Conservation (phyloP, 2,113 vertebrate genomes). For the Chitala chitala region DNA sequence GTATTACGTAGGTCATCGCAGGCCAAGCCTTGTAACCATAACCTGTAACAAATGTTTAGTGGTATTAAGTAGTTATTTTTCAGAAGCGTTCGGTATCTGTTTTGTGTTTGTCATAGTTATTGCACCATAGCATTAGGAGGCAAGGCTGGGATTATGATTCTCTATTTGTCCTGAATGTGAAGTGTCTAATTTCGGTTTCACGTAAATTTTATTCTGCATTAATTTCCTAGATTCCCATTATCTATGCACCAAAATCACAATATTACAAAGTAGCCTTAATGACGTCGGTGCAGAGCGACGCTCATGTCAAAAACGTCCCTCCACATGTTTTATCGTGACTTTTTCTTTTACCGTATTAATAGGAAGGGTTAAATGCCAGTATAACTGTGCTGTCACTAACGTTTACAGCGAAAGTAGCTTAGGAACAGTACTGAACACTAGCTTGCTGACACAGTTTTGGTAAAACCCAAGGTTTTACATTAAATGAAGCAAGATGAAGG, state of each 20-base stretch:
- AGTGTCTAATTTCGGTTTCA: not conserved
- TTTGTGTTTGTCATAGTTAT: not conserved
- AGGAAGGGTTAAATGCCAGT: not conserved
- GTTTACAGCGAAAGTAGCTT: too few species aligned
- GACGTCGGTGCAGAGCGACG: not conserved
- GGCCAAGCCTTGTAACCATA: constrained; percentile 12
- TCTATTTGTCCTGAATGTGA: too few species aligned
- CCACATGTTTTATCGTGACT: too few species aligned
- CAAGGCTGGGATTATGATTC: constrained; percentile 1
- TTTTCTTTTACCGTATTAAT: not conserved
- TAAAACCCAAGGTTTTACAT: too few species aligned
- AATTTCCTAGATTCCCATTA: constrained; percentile 19
- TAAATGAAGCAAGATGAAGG: too few species aligned
- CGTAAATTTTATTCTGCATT: constrained; percentile 33
- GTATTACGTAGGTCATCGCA: constrained; percentile 11
- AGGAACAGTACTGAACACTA: too few species aligned
- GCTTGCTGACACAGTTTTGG: too few species aligned
- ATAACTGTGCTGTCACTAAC: not conserved
- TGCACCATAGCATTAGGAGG: not conserved
- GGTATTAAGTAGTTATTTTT: not conserved
- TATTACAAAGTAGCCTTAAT: constrained; percentile 19
- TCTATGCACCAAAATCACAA: constrained; percentile 22
- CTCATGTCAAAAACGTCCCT: not conserved
- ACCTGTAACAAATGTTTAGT: not conserved
- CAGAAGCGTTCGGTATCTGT: not conserved